These are phyloP conservation scores for Xenentodon cancila DNA, from an alignment of 2,797 vertebrate genomes.

Conservation along the genomic window DNA sequence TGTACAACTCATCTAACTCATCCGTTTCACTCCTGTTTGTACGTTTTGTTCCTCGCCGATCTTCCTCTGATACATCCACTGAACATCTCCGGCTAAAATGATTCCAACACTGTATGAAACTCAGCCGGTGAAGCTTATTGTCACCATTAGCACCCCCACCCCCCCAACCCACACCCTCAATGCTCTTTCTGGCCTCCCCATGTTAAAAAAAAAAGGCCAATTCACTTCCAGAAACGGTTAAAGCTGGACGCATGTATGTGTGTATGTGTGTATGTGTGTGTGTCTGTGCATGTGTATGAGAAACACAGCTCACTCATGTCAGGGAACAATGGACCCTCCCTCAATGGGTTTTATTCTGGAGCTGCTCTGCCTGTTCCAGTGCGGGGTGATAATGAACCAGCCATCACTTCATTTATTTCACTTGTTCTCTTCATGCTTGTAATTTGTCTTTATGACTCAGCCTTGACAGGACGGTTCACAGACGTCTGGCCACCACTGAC, in stretches of 20 bases:
- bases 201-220: conserved; percentile 58
- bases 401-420: conserved; percentile 51
- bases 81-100: conserved; percentile 27
- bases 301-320: conserved; percentile 31
- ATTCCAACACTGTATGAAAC: conserved; percentile 24
- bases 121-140: conserved; percentile 50
- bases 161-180: conserved; percentile 26
- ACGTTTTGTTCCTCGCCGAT: conserved; percentile 16
- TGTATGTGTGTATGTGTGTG: conserved; percentile 25
- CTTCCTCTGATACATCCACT: conserved; percentile 16
- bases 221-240: conserved; percentile 72
- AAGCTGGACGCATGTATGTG: conserved; percentile 35
- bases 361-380: conserved; percentile 74
- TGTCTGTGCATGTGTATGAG: conserved; percentile 24
- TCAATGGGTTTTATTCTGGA: conserved; percentile 83
- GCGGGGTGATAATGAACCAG: conserved; percentile 44
- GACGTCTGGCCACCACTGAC: conserved; percentile 24
- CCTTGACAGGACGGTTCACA: conserved; percentile 25
- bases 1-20: background rate
- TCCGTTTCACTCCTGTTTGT: conserved; percentile 11
- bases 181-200: conserved; percentile 57
- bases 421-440: conserved; percentile 27
- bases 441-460: conserved; percentile 11
- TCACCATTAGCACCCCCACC: conserved; percentile 12
- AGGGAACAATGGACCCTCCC: conserved; percentile 69